Evolutionary conservation across 2,888 invertebrate species (phyloP).

Genomic region (Mesorhabditis sp.): DNA sequence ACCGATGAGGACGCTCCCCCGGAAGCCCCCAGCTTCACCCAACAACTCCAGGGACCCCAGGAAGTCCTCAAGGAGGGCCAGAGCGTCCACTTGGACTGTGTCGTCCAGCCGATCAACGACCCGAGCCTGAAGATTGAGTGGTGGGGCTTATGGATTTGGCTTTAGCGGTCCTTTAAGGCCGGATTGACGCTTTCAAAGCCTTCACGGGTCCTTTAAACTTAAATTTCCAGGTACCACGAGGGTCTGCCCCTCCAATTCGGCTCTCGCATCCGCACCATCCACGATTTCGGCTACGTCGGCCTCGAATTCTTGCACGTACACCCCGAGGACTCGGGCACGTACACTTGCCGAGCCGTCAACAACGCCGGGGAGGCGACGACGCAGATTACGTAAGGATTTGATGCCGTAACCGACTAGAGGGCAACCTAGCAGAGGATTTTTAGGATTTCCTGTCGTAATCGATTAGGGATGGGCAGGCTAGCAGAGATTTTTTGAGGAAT

Average conservation of each 20-base stretch:
- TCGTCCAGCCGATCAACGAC: conserved; percentile 88
- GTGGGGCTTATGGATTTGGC: neutral
- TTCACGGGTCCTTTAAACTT: conserved; percentile 40
- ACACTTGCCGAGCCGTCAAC: conserved; percentile 60
- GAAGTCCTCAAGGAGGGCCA: conserved; percentile 67
- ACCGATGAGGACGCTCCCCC: conserved; percentile 43
- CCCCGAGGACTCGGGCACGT: conserved; percentile 61
- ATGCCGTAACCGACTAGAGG: neutral
- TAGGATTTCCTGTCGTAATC: neutral
- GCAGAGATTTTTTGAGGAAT: neutral
- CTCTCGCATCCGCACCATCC: conserved; percentile 91
- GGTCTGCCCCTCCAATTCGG: conserved; percentile 73
- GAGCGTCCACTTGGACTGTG: conserved; percentile 69
- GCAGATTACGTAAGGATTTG: conserved; percentile 72
- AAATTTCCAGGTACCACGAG: conserved; percentile 73
- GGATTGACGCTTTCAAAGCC: conserved; percentile 41
- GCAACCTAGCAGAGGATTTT: neutral
- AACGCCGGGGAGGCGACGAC: conserved; percentile 74
- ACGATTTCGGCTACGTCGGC: conserved; percentile 95
- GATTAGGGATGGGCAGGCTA: no score
- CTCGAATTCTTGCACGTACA: conserved; percentile 62
- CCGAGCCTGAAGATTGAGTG: conserved; percentile 77
- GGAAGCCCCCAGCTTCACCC: conserved; percentile 74
- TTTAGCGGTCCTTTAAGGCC: neutral
- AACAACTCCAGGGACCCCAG: conserved; percentile 79